Evolutionary conservation across 2,113 vertebrate genomes (phyloP).

Genomic region (Noctilio leporinus): DNA sequence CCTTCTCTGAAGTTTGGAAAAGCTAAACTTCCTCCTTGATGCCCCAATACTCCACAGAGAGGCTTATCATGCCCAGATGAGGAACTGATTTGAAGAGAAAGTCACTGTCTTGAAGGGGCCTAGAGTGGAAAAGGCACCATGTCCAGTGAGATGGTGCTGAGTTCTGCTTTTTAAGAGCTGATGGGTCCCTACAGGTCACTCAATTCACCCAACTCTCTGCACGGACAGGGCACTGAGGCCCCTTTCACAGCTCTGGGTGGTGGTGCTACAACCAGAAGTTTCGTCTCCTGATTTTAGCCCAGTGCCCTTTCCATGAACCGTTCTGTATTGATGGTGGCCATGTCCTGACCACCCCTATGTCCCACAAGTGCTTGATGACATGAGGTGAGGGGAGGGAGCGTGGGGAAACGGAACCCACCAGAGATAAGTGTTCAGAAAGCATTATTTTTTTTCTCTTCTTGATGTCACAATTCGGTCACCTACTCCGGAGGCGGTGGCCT

Average conservation of each 20-base stretch:
- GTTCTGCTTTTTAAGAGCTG: background rate
- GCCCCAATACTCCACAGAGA: background rate
- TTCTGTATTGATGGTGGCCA: background rate
- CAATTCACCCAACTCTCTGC: background rate
- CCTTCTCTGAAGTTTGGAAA: background rate
- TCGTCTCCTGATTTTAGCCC: background rate
- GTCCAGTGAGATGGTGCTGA: background rate
- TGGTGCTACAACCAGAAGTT: background rate
- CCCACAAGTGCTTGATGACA: background rate
- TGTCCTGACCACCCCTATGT: background rate
- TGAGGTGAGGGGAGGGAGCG: background rate
- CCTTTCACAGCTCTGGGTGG: background rate
- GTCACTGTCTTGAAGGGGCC: background rate
- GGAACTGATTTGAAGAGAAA: background rate
- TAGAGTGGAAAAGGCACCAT: background rate
- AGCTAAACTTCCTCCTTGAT: background rate
- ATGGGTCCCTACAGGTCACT: no score
- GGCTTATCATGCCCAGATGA: background rate
- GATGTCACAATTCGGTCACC: background rate
- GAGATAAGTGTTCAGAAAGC: background rate
- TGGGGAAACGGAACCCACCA: background rate
- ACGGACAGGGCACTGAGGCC: background rate
- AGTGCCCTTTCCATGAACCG: background rate
- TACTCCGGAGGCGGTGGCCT: background rate
- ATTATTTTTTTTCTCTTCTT: fast-evolving